Conservation (phyloP, 1,140 invertebrate genomes). For the Bombus huntii region DNA sequence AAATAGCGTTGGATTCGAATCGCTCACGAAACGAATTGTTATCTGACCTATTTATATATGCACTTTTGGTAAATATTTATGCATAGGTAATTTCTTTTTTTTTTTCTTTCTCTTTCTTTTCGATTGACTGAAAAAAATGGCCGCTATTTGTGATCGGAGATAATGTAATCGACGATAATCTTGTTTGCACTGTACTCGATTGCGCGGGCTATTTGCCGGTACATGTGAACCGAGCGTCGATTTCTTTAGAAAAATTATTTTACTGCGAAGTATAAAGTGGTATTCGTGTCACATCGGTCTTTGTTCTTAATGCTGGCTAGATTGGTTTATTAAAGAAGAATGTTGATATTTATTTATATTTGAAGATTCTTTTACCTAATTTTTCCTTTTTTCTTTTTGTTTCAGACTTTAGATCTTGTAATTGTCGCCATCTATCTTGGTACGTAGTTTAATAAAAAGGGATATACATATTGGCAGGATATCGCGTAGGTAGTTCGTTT, state of each 20-base stretch:
- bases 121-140: background rate
- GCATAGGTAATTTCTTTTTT: background rate
- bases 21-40: conserved; percentile 44
- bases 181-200: background rate
- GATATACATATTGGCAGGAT: background rate
- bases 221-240: background rate
- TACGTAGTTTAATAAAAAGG: background rate
- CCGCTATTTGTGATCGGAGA: background rate
- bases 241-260: background rate
- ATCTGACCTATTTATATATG: conserved; percentile 34
- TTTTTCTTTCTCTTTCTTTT: no score
- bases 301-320: background rate
- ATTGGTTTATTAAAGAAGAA: background rate
- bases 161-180: background rate
- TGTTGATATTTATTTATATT: background rate
- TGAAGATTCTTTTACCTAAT: background rate
- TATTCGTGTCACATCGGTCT: background rate
- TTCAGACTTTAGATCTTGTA: background rate
- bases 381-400: background rate
- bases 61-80: conserved; percentile 28
- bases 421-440: background rate
- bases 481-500: background rate
- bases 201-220: background rate
- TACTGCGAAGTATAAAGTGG: background rate
- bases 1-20: conserved; percentile 57